phyloP scores from a whole-genome alignment of 2,888 invertebrate species.

The Augochlorella aurata region DNA sequence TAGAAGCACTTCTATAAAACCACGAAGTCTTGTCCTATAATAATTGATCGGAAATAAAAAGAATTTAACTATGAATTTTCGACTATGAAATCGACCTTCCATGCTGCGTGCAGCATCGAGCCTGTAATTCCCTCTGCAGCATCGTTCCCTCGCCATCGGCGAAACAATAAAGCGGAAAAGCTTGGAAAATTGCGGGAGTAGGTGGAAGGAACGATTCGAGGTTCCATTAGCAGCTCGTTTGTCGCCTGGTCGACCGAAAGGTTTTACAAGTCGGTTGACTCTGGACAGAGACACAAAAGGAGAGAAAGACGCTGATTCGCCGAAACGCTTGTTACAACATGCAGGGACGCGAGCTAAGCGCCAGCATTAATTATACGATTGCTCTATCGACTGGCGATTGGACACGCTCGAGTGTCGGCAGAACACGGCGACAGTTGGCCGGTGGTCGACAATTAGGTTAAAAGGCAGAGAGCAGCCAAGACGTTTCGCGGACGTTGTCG shows the following conservation, averaged over 20 bases:
- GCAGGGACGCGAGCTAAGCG: too few species aligned
- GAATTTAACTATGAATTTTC: too few species aligned
- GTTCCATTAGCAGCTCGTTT: constrained; percentile 17
- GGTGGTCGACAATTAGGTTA: constrained; percentile 46
- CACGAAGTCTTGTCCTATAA: too few species aligned
- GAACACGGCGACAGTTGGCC: constrained; percentile 20
- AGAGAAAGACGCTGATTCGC: not conserved
- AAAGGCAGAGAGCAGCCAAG: constrained; percentile 41
- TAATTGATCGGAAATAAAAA: too few species aligned
- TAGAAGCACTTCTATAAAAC: too few species aligned
- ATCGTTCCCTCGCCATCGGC: not conserved
- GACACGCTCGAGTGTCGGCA: constrained; percentile 1
- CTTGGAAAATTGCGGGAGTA: constrained; percentile 2
- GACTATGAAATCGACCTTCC: too few species aligned
- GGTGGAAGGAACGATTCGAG: constrained; percentile 1
- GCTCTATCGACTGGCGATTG: not conserved
- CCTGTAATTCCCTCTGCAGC: constrained; percentile 17
- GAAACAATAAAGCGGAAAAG: constrained; percentile 18
- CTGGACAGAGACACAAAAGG: too few species aligned
- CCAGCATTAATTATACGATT: constrained; percentile 5
- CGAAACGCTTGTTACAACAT: not conserved
- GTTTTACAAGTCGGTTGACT: too few species aligned
- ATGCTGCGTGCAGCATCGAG: not conserved
- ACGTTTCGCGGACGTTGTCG: constrained; percentile 17
- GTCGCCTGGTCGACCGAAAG: not conserved